Conservation (phyloP, 2,888 invertebrate genomes). For the Hedychridium roseum region DNA sequence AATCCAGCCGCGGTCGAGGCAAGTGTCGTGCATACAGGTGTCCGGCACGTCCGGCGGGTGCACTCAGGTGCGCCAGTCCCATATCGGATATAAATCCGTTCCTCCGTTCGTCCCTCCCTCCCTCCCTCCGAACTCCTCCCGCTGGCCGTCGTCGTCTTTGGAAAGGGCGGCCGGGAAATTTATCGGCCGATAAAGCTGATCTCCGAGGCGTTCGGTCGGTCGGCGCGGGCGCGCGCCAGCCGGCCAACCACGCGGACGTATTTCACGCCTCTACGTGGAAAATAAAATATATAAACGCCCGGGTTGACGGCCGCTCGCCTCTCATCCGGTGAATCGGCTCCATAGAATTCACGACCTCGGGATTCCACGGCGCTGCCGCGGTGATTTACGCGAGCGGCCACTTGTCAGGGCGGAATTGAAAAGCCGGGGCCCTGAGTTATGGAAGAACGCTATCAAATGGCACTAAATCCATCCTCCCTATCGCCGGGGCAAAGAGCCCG, state of each 20-base stretch:
- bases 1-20: constrained; percentile 8
- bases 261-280: constrained; percentile 27
- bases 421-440: too few species aligned
- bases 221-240: too few species aligned
- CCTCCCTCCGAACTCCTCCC: too few species aligned
- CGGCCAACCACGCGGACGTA: constrained; percentile 20
- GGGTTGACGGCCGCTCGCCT: too few species aligned
- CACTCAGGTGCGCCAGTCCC: constrained; percentile 9
- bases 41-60: constrained; percentile 11
- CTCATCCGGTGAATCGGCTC: too few species aligned
- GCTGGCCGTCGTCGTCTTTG: constrained; percentile 15
- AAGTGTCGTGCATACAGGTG: constrained; percentile 22
- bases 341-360: too few species aligned
- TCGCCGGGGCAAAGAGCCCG: too few species aligned
- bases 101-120: too few species aligned
- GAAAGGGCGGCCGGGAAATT: constrained; percentile 37
- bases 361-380: constrained; percentile 12
- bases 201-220: constrained; percentile 42
- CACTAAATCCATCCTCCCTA: too few species aligned
- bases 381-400: constrained; percentile 12
- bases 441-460: too few species aligned
- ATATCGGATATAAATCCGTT: constrained; percentile 30
- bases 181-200: constrained; percentile 44
- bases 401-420: too few species aligned
- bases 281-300: too few species aligned